Percentiles rank a stretch among this genome's conserved stretches.
phyloP scores from a whole-genome alignment of 2,797 vertebrate genomes.

The Carcharodon carcharias region DNA sequence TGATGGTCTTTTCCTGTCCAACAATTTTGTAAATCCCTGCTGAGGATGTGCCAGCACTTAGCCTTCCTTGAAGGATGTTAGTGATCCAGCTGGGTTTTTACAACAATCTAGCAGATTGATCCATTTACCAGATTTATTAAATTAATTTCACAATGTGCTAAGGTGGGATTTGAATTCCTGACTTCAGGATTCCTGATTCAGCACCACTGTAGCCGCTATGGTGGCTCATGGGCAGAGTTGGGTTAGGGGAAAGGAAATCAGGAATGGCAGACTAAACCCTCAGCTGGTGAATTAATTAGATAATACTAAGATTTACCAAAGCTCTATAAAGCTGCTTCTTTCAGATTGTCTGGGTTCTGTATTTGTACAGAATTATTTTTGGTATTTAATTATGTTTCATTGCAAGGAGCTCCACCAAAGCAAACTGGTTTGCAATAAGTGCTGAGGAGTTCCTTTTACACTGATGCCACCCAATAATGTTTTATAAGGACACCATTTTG shows the following conservation, averaged over 20 bases:
- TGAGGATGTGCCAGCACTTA: background rate
- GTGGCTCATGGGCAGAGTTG: background rate
- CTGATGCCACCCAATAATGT: background rate
- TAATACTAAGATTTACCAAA: background rate
- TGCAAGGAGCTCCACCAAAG: background rate
- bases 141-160: background rate
- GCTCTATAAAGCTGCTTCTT: background rate
- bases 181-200: background rate
- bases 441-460: background rate
- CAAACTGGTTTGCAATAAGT: background rate
- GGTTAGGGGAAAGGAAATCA: background rate
- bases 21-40: background rate
- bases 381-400: background rate
- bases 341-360: background rate
- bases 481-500: background rate
- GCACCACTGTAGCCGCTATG: too few relatives aligned
- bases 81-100: background rate
- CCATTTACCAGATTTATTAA: background rate
- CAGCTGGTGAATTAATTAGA: background rate
- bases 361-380: background rate
- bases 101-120: background rate
- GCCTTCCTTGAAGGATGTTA: background rate
- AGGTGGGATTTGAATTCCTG: background rate
- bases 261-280: background rate
- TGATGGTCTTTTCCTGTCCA: background rate